Evolutionary conservation across 2,113 vertebrate genomes (phyloP).

Genomic region (Thamnophis sirtalis): DNA sequence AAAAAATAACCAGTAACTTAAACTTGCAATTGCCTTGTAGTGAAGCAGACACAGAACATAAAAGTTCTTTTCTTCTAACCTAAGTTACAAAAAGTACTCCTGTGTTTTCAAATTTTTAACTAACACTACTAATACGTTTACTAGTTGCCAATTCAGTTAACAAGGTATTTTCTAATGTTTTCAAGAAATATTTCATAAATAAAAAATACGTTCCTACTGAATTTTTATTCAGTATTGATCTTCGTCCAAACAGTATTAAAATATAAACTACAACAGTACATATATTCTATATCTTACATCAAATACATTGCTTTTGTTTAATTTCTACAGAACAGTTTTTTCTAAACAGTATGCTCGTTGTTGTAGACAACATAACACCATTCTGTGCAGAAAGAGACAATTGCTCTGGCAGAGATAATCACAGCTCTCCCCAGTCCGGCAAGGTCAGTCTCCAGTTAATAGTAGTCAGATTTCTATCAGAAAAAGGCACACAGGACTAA

Average conservation of each 20-base stretch:
- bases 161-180: conserved; percentile 7
- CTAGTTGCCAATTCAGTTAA: conserved; percentile 50
- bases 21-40: conserved; percentile 55
- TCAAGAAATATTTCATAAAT: conserved; percentile 12
- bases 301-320: conserved; percentile 52
- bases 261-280: background rate
- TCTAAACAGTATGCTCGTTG: conserved; percentile 58
- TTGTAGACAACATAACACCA: conserved; percentile 49
- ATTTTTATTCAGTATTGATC: conserved; percentile 22
- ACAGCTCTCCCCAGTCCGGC: conserved; percentile 56
- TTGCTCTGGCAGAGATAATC: conserved; percentile 48
- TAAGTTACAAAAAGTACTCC: conserved; percentile 41
- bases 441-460: conserved; percentile 66
- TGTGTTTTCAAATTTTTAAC: conserved; percentile 37
- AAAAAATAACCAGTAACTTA: conserved; percentile 62
- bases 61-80: conserved; percentile 60
- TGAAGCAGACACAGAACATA: conserved; percentile 36
- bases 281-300: conserved; percentile 30
- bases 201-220: background rate
- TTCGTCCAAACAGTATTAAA: conserved; percentile 31
- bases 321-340: conserved; percentile 53
- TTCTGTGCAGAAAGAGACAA: conserved; percentile 55
- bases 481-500: conserved; percentile 51
- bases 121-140: background rate
- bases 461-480: conserved; percentile 49